These are phyloP conservation scores for Eupithecia tripunctaria DNA, from an alignment of 2,888 invertebrate genomes.

Conservation along the genomic window DNA sequence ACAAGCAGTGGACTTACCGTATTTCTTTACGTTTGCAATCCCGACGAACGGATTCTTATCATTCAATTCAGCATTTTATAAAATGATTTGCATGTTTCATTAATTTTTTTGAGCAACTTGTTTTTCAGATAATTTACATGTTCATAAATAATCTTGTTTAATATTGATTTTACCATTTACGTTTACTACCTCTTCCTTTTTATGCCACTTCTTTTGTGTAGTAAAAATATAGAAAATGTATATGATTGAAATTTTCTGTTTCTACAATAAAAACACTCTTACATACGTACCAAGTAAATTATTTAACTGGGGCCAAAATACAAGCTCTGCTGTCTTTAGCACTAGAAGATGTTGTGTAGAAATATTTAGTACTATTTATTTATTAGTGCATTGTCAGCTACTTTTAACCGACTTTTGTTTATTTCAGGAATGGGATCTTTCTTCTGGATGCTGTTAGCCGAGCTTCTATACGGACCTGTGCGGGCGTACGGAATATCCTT, in stretches of 20 bases:
- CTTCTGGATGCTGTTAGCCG: slow-evolving; percentile 20
- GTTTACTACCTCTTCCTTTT: no score
- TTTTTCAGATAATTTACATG: no score
- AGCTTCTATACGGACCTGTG: slow-evolving; percentile 45
- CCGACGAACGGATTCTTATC: not conserved
- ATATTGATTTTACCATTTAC: not conserved
- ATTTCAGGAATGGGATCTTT: slow-evolving; percentile 52
- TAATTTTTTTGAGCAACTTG: not conserved
- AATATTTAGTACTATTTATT: no score
- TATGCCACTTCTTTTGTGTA: no score
- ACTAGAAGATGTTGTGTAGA: not conserved
- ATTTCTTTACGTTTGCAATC: not conserved
- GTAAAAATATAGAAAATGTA: no score
- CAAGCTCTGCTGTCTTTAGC: not conserved
- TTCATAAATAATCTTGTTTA: not conserved
- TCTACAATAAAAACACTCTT: not conserved
- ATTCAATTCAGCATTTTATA: not conserved
- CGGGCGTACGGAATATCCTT: slow-evolving; percentile 42
- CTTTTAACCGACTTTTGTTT: not conserved
- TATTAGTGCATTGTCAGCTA: no score
- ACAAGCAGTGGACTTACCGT: not conserved
- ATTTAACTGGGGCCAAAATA: not conserved
- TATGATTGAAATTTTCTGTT: not conserved
- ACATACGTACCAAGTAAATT: not conserved
- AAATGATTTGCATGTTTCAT: not conserved